phyloP scores from a whole-genome alignment of 2,797 vertebrate genomes.

The Coracias cyanogaster region DNA sequence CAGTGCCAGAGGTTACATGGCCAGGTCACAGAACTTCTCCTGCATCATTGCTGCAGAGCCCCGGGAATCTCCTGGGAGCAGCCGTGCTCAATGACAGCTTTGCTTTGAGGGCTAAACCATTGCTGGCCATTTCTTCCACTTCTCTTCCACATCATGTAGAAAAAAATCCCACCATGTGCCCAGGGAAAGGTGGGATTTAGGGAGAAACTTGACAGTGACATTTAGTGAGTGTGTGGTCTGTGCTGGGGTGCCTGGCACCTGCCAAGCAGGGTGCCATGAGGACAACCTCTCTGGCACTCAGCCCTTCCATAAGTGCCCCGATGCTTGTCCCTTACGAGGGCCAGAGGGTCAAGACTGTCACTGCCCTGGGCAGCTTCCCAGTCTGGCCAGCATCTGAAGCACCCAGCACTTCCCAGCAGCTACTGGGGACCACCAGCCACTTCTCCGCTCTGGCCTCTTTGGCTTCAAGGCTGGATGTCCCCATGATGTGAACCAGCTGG shows the following conservation, averaged over 20 bases:
- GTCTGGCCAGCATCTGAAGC: background rate
- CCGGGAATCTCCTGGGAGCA: background rate
- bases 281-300: background rate
- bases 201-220: background rate
- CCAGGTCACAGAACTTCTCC: background rate
- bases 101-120: background rate
- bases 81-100: fast-evolving
- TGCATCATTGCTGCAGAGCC: fast-evolving
- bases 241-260: background rate
- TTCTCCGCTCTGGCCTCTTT: background rate
- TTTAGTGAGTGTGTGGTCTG: background rate
- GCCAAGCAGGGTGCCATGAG: background rate
- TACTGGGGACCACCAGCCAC: background rate
- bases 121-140: background rate
- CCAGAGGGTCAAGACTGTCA: background rate
- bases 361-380: background rate
- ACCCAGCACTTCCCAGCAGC: background rate
- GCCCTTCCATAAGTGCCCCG: background rate
- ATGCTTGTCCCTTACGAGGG: fast-evolving
- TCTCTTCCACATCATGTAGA: background rate
- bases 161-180: background rate
- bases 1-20: background rate
- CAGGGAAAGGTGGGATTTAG: background rate
- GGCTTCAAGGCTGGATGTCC: background rate
- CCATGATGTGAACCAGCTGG: background rate